These are phyloP conservation scores for Lophochroa leadbeateri DNA, from an alignment of 2,113 vertebrate genomes.

Conservation along the genomic window DNA sequence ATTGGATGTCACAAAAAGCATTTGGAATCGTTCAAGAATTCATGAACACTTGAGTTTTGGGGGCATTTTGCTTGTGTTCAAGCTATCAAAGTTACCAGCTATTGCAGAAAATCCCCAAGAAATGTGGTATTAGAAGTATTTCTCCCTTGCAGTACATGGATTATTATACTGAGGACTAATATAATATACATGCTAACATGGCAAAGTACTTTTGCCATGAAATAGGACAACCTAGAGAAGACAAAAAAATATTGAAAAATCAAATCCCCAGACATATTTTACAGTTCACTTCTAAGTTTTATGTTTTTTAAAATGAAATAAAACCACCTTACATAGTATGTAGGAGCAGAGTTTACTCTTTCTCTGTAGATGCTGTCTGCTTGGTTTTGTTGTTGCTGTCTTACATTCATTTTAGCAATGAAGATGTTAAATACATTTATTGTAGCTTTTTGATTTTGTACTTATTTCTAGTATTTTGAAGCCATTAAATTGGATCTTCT, in stretches of 20 bases:
- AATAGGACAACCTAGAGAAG: not conserved
- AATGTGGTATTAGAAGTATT: not conserved
- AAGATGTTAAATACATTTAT: not conserved
- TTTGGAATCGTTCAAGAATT: not conserved
- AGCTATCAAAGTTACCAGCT: not conserved
- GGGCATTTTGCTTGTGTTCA: not conserved
- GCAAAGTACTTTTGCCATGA: not conserved
- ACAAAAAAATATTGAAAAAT: not conserved
- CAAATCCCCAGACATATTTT: fast-evolving
- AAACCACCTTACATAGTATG: not conserved
- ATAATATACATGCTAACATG: not conserved
- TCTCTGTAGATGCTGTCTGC: too few relatives aligned
- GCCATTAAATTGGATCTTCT: not conserved
- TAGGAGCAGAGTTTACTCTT: not conserved
- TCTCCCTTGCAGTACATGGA: not conserved
- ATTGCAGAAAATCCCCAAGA: not conserved
- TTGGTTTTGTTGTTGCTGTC: not conserved
- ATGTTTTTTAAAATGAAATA: not conserved
- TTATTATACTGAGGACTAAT: not conserved
- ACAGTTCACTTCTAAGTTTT: not conserved
- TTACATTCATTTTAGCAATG: not conserved
- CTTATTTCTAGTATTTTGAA: not conserved
- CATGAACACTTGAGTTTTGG: fast-evolving
- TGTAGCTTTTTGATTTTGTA: not conserved
- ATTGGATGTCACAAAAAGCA: not conserved